Evolutionary conservation across 2,113 vertebrate species (phyloP).

Genomic region (Puntigrus tetrazona): DNA sequence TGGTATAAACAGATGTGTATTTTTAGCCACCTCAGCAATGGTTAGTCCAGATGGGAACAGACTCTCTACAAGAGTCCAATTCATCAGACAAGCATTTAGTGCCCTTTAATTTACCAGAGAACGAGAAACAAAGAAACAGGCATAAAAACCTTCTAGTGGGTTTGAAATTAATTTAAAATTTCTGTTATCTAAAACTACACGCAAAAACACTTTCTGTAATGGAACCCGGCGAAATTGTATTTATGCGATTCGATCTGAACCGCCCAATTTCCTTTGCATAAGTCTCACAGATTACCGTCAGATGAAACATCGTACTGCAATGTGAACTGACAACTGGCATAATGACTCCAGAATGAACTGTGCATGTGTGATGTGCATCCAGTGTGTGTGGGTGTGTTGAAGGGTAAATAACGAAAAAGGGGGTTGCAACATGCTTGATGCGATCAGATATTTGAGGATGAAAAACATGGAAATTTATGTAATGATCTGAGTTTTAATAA

Average conservation of each 20-base stretch:
- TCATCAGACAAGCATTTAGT: slow-evolving; percentile 46
- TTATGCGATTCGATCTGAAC: not conserved
- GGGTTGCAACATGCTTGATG: slow-evolving; percentile 41
- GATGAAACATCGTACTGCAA: slow-evolving; percentile 4
- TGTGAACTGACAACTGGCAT: not conserved
- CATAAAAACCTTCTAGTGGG: slow-evolving; percentile 10
- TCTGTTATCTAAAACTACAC: slow-evolving; percentile 9
- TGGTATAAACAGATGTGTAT: slow-evolving; percentile 44
- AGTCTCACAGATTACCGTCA: not conserved
- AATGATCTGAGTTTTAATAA: slow-evolving; percentile 56
- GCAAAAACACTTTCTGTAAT: slow-evolving; percentile 13
- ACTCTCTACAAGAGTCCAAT: slow-evolving; percentile 39
- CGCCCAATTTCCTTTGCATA: slow-evolving; percentile 17
- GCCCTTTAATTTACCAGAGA: slow-evolving; percentile 38
- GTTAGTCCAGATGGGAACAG: slow-evolving; percentile 46
- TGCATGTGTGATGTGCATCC: slow-evolving; percentile 4
- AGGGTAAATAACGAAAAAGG: slow-evolving; percentile 26
- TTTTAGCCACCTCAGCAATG: slow-evolving; percentile 54
- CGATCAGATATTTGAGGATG: slow-evolving; percentile 51
- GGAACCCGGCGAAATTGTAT: not conserved
- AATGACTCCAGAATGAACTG: slow-evolving; percentile 20
- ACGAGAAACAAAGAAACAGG: not conserved
- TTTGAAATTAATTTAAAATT: not conserved
- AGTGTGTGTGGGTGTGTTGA: not conserved
- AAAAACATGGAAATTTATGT: slow-evolving; percentile 56